These are phyloP conservation scores for Lytechinus variegatus DNA, from an alignment of 35 echinoderm and acorn worm genomes.

Conservation along the genomic window DNA sequence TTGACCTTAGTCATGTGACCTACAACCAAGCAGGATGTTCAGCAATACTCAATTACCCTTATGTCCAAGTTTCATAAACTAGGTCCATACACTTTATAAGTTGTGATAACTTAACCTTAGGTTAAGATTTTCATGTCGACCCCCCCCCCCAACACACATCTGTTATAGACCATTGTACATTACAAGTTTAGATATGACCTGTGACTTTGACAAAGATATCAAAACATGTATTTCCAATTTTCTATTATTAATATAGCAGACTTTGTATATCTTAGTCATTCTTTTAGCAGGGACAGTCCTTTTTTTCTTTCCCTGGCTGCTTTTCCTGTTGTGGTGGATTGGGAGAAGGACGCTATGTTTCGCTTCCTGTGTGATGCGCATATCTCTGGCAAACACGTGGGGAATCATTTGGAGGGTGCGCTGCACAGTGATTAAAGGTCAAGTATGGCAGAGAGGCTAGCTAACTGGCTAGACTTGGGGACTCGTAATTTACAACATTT, in stretches of 20 bases:
- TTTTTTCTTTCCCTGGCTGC: neutral
- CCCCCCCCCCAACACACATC: neutral
- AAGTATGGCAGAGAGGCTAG: neutral
- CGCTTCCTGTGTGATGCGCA: neutral
- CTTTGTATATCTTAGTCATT: neutral
- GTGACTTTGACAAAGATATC: neutral
- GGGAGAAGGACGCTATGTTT: slow-evolving; percentile 8
- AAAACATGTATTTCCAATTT: neutral
- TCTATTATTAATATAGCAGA: neutral
- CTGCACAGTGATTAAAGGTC: neutral
- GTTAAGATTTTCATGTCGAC: too few species aligned
- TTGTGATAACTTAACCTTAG: too few species aligned
- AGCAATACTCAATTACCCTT: too few species aligned
- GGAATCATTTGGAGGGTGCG: neutral
- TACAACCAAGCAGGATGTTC: too few species aligned
- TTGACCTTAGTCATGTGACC: too few species aligned
- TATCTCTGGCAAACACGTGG: slow-evolving; percentile 9
- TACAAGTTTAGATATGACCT: neutral
- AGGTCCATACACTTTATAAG: too few species aligned
- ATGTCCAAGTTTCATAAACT: too few species aligned
- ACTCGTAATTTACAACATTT: neutral
- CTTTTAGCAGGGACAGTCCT: neutral
- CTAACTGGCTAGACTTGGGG: neutral
- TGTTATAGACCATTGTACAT: neutral
- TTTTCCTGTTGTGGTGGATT: neutral